These are phyloP conservation scores for Plotosus lineatus DNA, from an alignment of 2,113 vertebrate species.

Conservation along the genomic window DNA sequence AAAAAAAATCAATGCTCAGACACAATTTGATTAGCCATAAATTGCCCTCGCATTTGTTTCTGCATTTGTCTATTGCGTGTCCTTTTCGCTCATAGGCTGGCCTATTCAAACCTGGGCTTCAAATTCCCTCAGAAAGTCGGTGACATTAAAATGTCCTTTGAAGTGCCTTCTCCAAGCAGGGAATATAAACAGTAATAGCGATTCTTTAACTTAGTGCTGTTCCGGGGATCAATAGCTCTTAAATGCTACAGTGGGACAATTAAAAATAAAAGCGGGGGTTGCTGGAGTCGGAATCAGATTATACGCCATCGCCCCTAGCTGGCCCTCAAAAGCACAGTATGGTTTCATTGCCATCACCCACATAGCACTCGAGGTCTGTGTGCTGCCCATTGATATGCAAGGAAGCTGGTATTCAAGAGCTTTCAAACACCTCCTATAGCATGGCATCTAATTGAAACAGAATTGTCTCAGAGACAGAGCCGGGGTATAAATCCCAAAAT, in stretches of 20 bases:
- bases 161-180: constrained; percentile 97
- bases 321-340: constrained; percentile 80
- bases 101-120: constrained; percentile 84
- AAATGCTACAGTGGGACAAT: constrained; percentile 99
- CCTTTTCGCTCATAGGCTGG: constrained; percentile 97
- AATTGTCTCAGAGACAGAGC: constrained; percentile 35
- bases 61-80: constrained; percentile 89
- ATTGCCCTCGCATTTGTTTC: constrained; percentile 94
- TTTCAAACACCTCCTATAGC: constrained; percentile 44
- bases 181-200: constrained; percentile 98
- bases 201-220: constrained; percentile 97
- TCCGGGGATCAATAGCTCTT: constrained; percentile 97
- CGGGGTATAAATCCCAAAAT: constrained; percentile 10
- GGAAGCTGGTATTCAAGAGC: constrained; percentile 68
- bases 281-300: constrained; percentile 79
- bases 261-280: constrained; percentile 86
- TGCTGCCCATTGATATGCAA: constrained; percentile 75
- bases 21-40: constrained; percentile 94
- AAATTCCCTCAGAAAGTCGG: constrained; percentile 97
- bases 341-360: constrained; percentile 72
- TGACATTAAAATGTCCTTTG: constrained; percentile 99
- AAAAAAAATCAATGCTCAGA: constrained; percentile 91
- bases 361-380: constrained; percentile 68
- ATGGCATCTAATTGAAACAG: constrained; percentile 35
- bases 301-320: constrained; percentile 74